Percentiles rank a stretch among this genome's conserved stretches.
Conservation (phyloP, 1,140 invertebrate species). For the Heliconius himera region DNA sequence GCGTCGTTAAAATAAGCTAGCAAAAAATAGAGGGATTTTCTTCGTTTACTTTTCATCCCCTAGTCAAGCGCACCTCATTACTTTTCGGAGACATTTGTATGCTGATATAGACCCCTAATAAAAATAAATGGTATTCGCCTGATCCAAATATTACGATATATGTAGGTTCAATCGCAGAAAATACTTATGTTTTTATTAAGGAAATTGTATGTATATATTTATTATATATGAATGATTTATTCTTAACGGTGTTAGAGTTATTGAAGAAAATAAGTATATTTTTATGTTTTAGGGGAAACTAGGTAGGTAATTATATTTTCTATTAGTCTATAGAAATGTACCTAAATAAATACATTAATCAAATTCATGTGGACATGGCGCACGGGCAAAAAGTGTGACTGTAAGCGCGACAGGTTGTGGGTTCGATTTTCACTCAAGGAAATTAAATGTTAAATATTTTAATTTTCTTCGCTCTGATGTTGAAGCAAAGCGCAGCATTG, state of each 20-base stretch:
- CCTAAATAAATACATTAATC: no score
- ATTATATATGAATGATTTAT: not conserved
- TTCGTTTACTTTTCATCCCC: not conserved
- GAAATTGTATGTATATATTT: not conserved
- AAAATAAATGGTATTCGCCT: slow-evolving; percentile 13
- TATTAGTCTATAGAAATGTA: no score
- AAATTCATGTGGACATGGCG: no score
- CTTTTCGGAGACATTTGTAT: slow-evolving; percentile 19
- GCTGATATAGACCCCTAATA: slow-evolving; percentile 20
- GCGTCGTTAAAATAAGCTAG: not conserved
- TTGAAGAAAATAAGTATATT: not conserved
- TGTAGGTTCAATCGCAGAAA: slow-evolving; percentile 7
- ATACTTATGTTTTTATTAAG: slow-evolving; percentile 13
- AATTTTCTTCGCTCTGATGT: no score
- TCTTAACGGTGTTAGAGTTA: not conserved
- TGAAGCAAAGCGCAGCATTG: no score
- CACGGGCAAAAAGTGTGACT: no score
- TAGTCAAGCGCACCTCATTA: slow-evolving; percentile 14
- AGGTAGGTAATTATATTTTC: not conserved
- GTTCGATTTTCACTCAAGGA: no score
- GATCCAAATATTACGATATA: slow-evolving; percentile 16
- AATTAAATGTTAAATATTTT: no score
- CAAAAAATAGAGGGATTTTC: not conserved
- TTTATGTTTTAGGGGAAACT: not conserved
- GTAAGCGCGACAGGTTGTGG: no score